Evolutionary conservation across 2,113 vertebrate species (phyloP).

Genomic region (Nymphicus hollandicus): DNA sequence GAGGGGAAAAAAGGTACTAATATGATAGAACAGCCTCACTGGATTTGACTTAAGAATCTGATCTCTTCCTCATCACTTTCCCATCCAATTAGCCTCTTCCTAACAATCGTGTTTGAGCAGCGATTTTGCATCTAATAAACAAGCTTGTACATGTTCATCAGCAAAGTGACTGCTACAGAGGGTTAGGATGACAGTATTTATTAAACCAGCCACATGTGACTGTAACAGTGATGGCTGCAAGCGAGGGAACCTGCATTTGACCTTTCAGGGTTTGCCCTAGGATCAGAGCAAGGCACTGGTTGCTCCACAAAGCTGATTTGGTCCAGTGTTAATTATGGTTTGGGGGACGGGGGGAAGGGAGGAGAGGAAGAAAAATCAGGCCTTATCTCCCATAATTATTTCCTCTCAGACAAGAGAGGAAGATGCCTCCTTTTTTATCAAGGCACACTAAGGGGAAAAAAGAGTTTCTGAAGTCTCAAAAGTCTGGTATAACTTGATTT

Average conservation of each 20-base stretch:
- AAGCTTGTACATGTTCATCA: background rate
- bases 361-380: background rate
- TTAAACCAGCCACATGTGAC: background rate
- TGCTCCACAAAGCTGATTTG: background rate
- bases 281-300: background rate
- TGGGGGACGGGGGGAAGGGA: background rate
- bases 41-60: background rate
- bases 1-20: background rate
- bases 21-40: background rate
- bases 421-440: background rate
- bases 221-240: background rate
- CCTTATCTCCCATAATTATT: background rate
- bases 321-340: background rate
- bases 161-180: background rate
- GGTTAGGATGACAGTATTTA: background rate
- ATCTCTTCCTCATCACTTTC: background rate
- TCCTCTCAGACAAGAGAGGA: background rate
- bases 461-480: constrained; percentile 35
- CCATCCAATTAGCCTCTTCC: background rate
- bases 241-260: accelerated
- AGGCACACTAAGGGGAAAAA: background rate
- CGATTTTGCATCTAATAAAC: background rate
- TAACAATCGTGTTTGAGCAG: accelerated
- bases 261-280: background rate
- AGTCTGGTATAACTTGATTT: background rate